Conservation (phyloP, 2,888 invertebrate species). For the Thymelicus lineola region DNA sequence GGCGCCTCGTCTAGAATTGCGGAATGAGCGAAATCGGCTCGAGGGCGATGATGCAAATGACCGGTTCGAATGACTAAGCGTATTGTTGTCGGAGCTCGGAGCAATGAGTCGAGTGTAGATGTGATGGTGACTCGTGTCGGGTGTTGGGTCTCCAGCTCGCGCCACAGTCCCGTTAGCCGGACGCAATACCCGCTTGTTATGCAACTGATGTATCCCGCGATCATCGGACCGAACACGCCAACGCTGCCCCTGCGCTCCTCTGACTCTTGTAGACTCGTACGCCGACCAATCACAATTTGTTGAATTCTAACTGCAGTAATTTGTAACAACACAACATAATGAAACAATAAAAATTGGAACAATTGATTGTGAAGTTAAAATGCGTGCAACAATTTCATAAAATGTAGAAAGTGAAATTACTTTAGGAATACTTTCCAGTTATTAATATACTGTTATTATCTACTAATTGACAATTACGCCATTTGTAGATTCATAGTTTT, state of each 20-base stretch:
- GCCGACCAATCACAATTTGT: background rate
- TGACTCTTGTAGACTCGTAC: background rate
- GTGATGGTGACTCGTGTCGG: constrained; percentile 41
- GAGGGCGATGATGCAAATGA: constrained; percentile 58
- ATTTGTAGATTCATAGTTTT: constrained; percentile 6
- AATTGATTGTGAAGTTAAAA: background rate
- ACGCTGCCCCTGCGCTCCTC: background rate
- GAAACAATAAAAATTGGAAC: background rate
- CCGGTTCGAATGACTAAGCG: constrained; percentile 53
- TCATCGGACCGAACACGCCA: constrained; percentile 34
- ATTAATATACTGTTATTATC: constrained; percentile 24
- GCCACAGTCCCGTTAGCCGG: constrained; percentile 75
- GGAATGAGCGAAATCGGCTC: constrained; percentile 53
- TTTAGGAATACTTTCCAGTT: constrained; percentile 7
- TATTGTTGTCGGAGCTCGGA: constrained; percentile 45
- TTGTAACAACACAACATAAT: background rate
- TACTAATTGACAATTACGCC: constrained; percentile 15
- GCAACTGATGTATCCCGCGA: constrained; percentile 71
- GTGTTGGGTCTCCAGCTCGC: constrained; percentile 53
- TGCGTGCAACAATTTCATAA: constrained; percentile 3
- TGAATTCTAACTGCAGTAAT: background rate
- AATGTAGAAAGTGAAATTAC: constrained; percentile 17
- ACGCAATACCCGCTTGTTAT: constrained; percentile 74
- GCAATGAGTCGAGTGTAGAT: constrained; percentile 54
- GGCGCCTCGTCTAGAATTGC: constrained; percentile 46